Conservation (phyloP, 2,113 vertebrate genomes). For the Tympanuchus pallidicinctus region DNA sequence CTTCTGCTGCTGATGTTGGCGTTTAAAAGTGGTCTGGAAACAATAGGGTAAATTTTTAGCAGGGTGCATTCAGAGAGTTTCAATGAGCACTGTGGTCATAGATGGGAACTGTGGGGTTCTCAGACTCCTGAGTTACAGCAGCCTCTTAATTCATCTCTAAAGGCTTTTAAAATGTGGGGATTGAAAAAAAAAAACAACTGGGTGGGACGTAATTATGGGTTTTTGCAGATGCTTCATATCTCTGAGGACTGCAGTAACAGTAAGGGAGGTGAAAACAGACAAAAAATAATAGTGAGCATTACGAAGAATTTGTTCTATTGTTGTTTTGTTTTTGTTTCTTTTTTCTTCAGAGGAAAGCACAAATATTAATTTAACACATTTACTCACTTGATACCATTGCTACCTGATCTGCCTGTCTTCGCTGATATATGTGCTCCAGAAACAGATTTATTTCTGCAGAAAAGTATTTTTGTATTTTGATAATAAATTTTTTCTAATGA, state of each 20-base stretch:
- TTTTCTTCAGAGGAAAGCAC: not conserved
- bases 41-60: not conserved
- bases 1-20: not conserved
- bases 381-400: not conserved
- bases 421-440: not conserved
- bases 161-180: not conserved
- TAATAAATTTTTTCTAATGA: conserved; percentile 28
- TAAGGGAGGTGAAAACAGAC: not conserved
- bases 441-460: conserved; percentile 25
- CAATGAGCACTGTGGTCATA: not conserved
- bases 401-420: not conserved
- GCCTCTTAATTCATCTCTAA: not conserved
- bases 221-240: not conserved
- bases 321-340: not conserved
- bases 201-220: not conserved
- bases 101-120: not conserved
- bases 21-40: not conserved
- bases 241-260: not conserved
- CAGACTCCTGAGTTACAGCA: not conserved
- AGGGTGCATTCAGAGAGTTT: not conserved
- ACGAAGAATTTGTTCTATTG: not conserved
- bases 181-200: not conserved
- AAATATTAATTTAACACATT: not conserved
- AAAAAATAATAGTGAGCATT: not conserved
- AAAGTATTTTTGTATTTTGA: conserved; percentile 7